A percentile compares a stretch with the other conserved stretches of the same genome.
These are phyloP conservation scores for Garrulus glandarius DNA, from an alignment of 2,797 vertebrate species.

Conservation along the genomic window DNA sequence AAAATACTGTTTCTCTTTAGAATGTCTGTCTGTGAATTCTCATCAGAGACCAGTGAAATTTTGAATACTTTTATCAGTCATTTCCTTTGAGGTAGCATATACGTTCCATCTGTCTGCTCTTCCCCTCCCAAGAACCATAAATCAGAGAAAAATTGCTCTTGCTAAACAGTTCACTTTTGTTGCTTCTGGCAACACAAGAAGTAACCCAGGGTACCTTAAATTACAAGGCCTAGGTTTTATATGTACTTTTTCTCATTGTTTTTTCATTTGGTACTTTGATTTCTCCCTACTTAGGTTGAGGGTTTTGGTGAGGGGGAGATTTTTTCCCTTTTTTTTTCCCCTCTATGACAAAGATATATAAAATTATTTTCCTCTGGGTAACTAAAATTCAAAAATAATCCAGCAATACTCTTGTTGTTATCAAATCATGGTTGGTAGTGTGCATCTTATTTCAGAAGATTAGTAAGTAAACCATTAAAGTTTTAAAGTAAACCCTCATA, in stretches of 20 bases:
- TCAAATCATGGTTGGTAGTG: neutral
- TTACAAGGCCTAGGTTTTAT: neutral
- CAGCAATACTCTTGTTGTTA: neutral
- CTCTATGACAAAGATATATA: neutral
- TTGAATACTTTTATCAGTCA: neutral
- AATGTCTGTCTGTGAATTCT: neutral
- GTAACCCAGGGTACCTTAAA: neutral
- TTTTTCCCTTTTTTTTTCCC: fast-evolving
- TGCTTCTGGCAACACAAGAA: neutral
- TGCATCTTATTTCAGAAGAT: neutral
- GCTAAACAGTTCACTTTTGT: neutral
- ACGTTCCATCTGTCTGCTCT: neutral
- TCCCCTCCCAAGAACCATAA: neutral
- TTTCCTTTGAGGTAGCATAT: neutral
- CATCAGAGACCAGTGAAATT: neutral
- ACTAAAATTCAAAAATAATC: neutral
- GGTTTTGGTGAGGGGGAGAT: fast-evolving
- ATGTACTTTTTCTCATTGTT: neutral
- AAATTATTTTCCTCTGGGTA: neutral
- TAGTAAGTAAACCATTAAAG: neutral
- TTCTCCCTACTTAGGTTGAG: neutral
- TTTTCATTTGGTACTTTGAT: neutral
- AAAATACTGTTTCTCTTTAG: neutral
- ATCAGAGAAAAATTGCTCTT: neutral
- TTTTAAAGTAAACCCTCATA: neutral